These are phyloP conservation scores for Drosophila neonasuta DNA, from an alignment of 2,888 invertebrate genomes.

Conservation along the genomic window DNA sequence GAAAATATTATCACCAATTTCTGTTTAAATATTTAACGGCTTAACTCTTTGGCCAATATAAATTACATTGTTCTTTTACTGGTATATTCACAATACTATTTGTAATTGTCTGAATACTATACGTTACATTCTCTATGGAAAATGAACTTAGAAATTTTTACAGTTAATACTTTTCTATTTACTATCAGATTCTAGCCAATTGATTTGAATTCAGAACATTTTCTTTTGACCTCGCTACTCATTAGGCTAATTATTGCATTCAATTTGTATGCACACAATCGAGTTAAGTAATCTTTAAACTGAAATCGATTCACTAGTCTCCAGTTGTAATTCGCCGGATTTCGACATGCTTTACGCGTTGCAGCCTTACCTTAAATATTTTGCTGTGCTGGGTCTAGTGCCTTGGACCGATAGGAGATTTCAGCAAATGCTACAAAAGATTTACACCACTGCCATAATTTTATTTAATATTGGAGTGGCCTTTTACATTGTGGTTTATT, in stretches of 20 bases:
- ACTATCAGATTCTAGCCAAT: neutral
- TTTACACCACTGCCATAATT: conserved; percentile 59
- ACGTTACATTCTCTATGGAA: no score
- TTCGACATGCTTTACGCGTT: conserved; percentile 59
- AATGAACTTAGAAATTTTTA: no score
- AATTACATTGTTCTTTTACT: no score
- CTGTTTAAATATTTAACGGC: no score
- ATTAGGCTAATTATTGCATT: conserved; percentile 43
- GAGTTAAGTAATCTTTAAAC: conserved; percentile 5
- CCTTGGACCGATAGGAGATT: conserved; percentile 54
- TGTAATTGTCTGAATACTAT: no score
- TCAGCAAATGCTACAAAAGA: conserved; percentile 50
- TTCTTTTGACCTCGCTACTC: neutral
- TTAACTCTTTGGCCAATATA: no score
- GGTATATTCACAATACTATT: no score
- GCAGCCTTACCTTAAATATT: conserved; percentile 63
- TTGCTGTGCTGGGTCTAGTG: conserved; percentile 69
- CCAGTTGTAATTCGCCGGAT: neutral
- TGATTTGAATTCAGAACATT: neutral
- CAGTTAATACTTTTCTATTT: no score
- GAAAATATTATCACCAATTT: no score
- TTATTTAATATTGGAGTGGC: conserved; percentile 40
- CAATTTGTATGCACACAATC: conserved; percentile 24
- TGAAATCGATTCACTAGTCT: conserved; percentile 3
- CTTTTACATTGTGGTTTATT: conserved; percentile 40